Percentiles rank a stretch among this genome's conserved stretches.
These are phyloP conservation scores for Urophycis tenuis DNA, from an alignment of 2,797 vertebrate genomes.

Conservation along the genomic window DNA sequence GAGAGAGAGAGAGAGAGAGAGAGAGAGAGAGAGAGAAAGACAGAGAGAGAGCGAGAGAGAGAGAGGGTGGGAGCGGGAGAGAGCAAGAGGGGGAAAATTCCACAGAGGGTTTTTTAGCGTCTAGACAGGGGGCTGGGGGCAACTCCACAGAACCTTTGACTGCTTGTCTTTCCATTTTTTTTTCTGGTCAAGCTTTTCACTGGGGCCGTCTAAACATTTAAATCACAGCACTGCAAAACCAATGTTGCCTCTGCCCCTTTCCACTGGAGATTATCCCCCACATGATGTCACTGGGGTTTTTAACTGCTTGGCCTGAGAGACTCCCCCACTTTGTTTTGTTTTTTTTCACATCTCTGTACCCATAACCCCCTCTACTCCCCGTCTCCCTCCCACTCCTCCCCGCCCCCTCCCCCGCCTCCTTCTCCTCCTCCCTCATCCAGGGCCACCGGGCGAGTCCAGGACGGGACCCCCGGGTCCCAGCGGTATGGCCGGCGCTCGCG, in stretches of 20 bases:
- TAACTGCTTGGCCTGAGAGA: slow-evolving; percentile 18
- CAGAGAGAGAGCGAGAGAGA: slow-evolving; percentile 41
- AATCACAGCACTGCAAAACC: slow-evolving; percentile 57
- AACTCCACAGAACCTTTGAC: slow-evolving; percentile 47
- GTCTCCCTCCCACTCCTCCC: slow-evolving; percentile 6
- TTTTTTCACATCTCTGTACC: not conserved
- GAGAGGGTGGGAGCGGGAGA: slow-evolving; percentile 38
- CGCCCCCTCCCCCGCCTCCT: slow-evolving; percentile 15
- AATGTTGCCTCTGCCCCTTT: slow-evolving; percentile 43
- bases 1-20: slow-evolving; percentile 37
- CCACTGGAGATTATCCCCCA: slow-evolving; percentile 41
- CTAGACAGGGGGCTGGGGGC: slow-evolving; percentile 66
- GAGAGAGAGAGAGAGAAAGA: slow-evolving; percentile 47
- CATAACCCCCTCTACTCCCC: not conserved
- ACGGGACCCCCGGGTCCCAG: slow-evolving; percentile 84
- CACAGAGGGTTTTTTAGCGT: slow-evolving; percentile 64
- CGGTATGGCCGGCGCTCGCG: slow-evolving; percentile 86
- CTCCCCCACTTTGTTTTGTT: not conserved
- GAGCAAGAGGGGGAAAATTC: slow-evolving; percentile 63
- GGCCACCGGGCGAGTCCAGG: slow-evolving; percentile 90
- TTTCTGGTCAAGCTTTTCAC: slow-evolving; percentile 61
- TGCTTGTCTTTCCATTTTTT: slow-evolving; percentile 30
- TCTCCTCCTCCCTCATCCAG: slow-evolving; percentile 58
- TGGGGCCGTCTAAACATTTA: slow-evolving; percentile 65
- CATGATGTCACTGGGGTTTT: slow-evolving; percentile 54